These are phyloP conservation scores for Hippocampus zosterae DNA, from an alignment of 2,113 vertebrate species.

Conservation along the genomic window DNA sequence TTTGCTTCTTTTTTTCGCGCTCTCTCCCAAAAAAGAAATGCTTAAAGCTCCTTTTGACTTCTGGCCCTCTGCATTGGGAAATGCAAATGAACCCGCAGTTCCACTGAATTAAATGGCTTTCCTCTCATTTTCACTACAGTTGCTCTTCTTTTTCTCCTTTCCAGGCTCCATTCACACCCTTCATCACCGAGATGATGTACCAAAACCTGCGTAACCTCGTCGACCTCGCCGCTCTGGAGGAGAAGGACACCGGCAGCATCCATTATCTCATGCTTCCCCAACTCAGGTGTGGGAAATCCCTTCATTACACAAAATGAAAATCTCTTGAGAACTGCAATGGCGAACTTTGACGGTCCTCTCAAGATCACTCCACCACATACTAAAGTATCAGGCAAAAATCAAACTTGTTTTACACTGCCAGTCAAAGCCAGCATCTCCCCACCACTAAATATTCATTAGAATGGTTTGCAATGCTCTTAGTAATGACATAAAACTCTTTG, in stretches of 20 bases:
- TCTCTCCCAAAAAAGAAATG: background rate
- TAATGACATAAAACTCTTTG: no score
- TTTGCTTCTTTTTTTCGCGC: background rate
- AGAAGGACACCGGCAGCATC: conserved; percentile 88
- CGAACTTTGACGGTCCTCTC: background rate
- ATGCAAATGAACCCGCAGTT: conserved; percentile 35
- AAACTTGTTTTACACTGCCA: no score
- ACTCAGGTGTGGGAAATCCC: conserved; percentile 80
- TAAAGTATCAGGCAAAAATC: no score
- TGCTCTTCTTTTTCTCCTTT: conserved; percentile 26
- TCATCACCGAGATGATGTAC: conserved; percentile 98
- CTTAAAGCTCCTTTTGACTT: conserved; percentile 24
- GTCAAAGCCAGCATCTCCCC: no score
- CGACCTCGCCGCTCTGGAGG: conserved; percentile 80
- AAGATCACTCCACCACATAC: background rate
- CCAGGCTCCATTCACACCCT: conserved; percentile 96
- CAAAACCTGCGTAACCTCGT: conserved; percentile 90
- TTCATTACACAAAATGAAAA: conserved; percentile 9
- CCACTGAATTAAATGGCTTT: conserved; percentile 21
- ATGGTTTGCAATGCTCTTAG: no score
- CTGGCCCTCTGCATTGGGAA: conserved; percentile 22
- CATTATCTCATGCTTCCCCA: conserved; percentile 97
- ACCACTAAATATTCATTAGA: no score
- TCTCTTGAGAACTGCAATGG: background rate
- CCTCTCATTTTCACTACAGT: conserved; percentile 10